These are phyloP conservation scores for Strigops habroptila DNA, from an alignment of 2,113 vertebrate genomes.

Conservation along the genomic window DNA sequence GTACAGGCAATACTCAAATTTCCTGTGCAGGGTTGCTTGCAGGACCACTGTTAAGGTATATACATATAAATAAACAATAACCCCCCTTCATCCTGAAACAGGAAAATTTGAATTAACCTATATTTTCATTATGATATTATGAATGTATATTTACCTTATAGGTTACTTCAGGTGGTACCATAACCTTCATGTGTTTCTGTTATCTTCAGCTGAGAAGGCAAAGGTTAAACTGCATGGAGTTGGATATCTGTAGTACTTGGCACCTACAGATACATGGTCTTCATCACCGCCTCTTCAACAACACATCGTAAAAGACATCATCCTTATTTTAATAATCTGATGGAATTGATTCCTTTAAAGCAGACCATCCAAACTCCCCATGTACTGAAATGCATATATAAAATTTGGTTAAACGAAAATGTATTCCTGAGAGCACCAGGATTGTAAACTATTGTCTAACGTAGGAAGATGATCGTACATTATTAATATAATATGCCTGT, in stretches of 20 bases:
- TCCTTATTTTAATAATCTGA: background rate
- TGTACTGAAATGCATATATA: background rate
- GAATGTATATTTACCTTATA: background rate
- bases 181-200: background rate
- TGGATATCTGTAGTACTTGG: background rate
- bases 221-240: background rate
- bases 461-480: background rate
- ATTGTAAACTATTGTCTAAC: background rate
- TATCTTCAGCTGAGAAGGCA: background rate
- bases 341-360: background rate
- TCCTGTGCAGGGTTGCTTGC: background rate
- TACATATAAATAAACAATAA: background rate
- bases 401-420: background rate
- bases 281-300: background rate
- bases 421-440: background rate
- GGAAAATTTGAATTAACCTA: background rate
- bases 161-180: background rate
- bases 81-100: background rate
- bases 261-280: background rate
- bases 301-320: background rate
- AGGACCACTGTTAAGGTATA: background rate
- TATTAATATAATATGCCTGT: background rate
- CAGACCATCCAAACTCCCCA: background rate
- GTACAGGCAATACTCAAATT: background rate
- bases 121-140: background rate